These are phyloP conservation scores for Riparia riparia DNA, from an alignment of 2,113 vertebrate species.

Conservation along the genomic window DNA sequence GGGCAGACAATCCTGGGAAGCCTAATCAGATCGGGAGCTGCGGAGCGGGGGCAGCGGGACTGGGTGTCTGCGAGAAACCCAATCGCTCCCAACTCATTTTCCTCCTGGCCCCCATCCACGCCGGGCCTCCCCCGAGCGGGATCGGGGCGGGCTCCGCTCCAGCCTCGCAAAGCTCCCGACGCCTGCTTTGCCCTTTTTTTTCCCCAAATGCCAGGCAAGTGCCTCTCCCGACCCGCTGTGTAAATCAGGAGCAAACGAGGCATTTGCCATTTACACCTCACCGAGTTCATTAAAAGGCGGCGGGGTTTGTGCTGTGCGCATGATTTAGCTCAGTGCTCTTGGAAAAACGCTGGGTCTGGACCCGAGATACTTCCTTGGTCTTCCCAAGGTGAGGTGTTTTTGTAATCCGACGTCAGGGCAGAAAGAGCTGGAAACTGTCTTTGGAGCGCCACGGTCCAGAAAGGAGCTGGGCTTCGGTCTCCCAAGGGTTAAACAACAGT, in stretches of 20 bases:
- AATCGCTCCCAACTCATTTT: not conserved
- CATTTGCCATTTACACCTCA: constrained; percentile 11
- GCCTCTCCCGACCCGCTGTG: not conserved
- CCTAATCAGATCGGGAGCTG: constrained; percentile 27
- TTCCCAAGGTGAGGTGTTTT: not conserved
- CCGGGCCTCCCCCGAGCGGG: not conserved
- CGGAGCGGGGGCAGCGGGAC: constrained; percentile 11
- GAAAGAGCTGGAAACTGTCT: not conserved
- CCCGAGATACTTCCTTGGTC: not conserved
- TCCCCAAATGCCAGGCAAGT: not conserved
- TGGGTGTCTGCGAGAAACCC: constrained; percentile 51
- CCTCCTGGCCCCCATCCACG: constrained; percentile 20
- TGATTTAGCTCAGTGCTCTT: not conserved
- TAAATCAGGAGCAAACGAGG: constrained; percentile 22
- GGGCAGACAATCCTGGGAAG: constrained; percentile 15
- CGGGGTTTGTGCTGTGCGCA: not conserved
- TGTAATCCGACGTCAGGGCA: not conserved
- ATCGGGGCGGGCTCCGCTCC: not conserved
- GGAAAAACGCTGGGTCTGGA: not conserved
- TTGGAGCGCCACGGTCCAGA: not conserved
- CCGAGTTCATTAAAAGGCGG: not conserved
- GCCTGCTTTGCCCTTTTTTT: not conserved
- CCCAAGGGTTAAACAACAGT: constrained; percentile 73
- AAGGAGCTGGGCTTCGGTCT: constrained; percentile 44
- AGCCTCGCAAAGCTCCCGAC: not conserved